These are phyloP conservation scores for Endomychus coccineus DNA, from an alignment of 2,888 invertebrate species.

Conservation along the genomic window DNA sequence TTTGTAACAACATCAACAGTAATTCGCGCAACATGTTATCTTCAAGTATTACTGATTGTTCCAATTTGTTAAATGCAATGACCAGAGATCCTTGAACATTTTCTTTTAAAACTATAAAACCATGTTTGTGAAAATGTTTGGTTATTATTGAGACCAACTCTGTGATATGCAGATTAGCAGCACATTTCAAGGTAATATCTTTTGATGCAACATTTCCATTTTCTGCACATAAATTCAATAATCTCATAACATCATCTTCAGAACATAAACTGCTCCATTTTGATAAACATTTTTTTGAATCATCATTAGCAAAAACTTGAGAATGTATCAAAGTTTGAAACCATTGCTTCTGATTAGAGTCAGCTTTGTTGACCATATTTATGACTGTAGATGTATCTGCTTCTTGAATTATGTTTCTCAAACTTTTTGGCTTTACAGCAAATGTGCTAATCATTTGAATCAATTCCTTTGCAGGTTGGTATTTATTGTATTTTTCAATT, in stretches of 20 bases:
- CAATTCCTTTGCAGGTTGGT: conserved; percentile 31
- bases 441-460: conserved; percentile 31
- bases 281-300: conserved; percentile 31
- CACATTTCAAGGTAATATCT: conserved; percentile 33
- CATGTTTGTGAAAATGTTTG: conserved; percentile 31
- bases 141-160: conserved; percentile 26
- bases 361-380: conserved; percentile 30
- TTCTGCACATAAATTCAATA: conserved; percentile 27
- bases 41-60: conserved; percentile 15
- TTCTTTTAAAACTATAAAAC: conserved; percentile 24
- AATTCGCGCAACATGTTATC: conserved; percentile 28
- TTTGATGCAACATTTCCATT: conserved; percentile 22
- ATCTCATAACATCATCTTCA: conserved; percentile 27
- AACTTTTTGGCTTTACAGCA: conserved; percentile 36
- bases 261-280: conserved; percentile 31
- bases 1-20: conserved; percentile 33
- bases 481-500: conserved; percentile 33
- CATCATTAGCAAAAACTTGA: conserved; percentile 28
- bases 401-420: conserved; percentile 32
- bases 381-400: conserved; percentile 34
- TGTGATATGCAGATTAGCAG: conserved; percentile 24
- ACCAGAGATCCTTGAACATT: conserved; percentile 26
- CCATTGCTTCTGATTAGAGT: conserved; percentile 35
- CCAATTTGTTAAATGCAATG: conserved; percentile 31
- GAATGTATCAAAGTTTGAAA: conserved; percentile 35